phyloP scores from a whole-genome alignment of 1,140 invertebrate genomes.

The Dinothrombium tinctorium region DNA sequence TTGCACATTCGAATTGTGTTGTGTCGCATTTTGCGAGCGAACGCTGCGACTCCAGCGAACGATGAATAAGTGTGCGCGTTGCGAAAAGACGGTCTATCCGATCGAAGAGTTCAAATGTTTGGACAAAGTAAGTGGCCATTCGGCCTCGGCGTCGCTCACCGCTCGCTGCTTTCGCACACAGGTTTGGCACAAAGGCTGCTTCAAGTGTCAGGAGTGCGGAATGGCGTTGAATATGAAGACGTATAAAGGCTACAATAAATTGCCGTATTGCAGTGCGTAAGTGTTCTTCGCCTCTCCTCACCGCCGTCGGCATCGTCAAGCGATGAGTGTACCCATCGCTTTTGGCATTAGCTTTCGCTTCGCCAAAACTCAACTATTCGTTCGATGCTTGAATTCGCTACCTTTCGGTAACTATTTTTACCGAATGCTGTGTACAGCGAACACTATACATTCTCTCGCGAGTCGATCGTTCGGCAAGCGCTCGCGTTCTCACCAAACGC shows the following conservation, averaged over 20 bases:
- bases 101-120: slow-evolving; percentile 95
- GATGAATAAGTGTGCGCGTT: slow-evolving; percentile 60
- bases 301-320: too few relatives aligned
- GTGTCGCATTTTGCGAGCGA: too few relatives aligned
- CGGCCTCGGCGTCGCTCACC: too few relatives aligned
- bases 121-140: slow-evolving; percentile 82
- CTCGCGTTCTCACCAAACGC: not conserved
- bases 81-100: slow-evolving; percentile 90
- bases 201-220: slow-evolving; percentile 90
- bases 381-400: too few relatives aligned
- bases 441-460: not conserved
- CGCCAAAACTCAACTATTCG: too few relatives aligned
- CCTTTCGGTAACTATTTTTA: too few relatives aligned
- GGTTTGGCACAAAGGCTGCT: slow-evolving; percentile 94
- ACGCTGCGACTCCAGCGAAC: not conserved
- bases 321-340: too few relatives aligned
- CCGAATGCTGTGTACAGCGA: too few relatives aligned
- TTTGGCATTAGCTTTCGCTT: too few relatives aligned
- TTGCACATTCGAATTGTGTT: too few relatives aligned
- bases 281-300: too few relatives aligned
- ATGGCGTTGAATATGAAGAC: slow-evolving; percentile 98
- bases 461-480: not conserved
- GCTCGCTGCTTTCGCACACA: too few relatives aligned
- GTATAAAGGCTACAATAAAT: slow-evolving; percentile 96
- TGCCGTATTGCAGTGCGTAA: slow-evolving; percentile 96